Evolutionary conservation across 1,140 invertebrate genomes (phyloP), one percentile per base, ranked within the genome.

Genomic region (Ceratosolen solmsi): DNA sequence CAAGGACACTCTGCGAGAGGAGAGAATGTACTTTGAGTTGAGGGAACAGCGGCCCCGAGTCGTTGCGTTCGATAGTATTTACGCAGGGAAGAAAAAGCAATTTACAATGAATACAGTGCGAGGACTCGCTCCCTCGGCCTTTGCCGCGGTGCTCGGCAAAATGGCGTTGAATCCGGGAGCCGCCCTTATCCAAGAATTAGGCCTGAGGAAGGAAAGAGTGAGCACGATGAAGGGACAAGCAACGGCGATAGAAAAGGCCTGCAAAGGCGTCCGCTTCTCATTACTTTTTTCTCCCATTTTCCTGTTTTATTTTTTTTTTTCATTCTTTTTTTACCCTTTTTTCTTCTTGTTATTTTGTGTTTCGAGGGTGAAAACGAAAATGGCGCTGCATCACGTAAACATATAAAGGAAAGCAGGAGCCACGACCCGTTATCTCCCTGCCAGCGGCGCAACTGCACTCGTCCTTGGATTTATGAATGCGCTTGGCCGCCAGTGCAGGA

Each of bases 71-170:
- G 88, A 88, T 88, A 89, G 89, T 82, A 88, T 87, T 89, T 74
- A 83, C 82, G 84, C 22, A 46, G 8, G 72, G 33, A 46, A 75
- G 85, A 85, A 85, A 89, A 88, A 89, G 3, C 87, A 88, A 89
- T 89, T 90, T 89, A 88, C 89, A 88, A 88, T 89, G 89, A 89
- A 90, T 89, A 89, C 88, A 87, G 86, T 84, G 86, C 83, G 25
- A 15, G 15, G 73, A 33, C 46, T 56, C 33, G 22, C 33, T 75
- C 82, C 83, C 70, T 70, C 86, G 84, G 88, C 88, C 88, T 88
- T 89, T n/a, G n/a, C 84, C 84, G 25, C 51, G 5, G 0, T 20
- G 3, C 83, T 80, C 85, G 79, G 82, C 87, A 89, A 90, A 89
- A 90, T 90, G 89, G 89, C 89, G 89, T 79, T 86, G 60, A 36